Evolutionary conservation across 1,140 invertebrate species (phyloP).

Genomic region (Penaeus chinensis): DNA sequence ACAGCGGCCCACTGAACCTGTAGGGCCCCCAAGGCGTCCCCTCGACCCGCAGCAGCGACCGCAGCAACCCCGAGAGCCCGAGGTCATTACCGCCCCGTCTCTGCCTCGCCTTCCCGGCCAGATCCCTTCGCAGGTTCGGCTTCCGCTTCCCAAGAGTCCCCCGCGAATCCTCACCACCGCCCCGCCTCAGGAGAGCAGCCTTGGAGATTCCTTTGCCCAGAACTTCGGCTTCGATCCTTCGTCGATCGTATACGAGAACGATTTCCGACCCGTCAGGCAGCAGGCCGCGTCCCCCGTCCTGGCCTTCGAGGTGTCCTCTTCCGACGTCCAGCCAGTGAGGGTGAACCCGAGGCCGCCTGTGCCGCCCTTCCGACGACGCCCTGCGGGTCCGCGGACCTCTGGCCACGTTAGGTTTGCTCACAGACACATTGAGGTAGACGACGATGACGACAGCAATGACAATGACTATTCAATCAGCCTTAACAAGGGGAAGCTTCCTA

Average conservation of each 20-base stretch:
- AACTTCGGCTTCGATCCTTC: slow-evolving; percentile 81
- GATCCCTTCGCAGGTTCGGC: not conserved
- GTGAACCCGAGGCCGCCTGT: slow-evolving; percentile 11
- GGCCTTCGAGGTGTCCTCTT: slow-evolving; percentile 55
- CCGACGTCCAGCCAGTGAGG: slow-evolving; percentile 26
- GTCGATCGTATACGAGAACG: slow-evolving; percentile 83
- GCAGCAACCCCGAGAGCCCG: slow-evolving; percentile 41
- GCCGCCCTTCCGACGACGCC: not conserved
- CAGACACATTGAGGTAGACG: slow-evolving; percentile 67
- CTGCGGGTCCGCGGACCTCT: slow-evolving; percentile 32
- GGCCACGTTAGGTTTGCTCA: slow-evolving; percentile 32
- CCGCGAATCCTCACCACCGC: not conserved
- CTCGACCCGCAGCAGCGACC: slow-evolving; percentile 69
- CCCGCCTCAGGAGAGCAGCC: not conserved
- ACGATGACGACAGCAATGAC: slow-evolving; percentile 67
- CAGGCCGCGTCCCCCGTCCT: slow-evolving; percentile 31
- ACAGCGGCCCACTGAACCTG: too few species aligned
- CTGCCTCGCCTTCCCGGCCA: slow-evolving; percentile 28
- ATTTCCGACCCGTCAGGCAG: slow-evolving; percentile 80
- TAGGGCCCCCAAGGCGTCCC: not conserved
- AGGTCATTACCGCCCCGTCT: slow-evolving; percentile 41
- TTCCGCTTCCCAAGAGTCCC: not conserved
- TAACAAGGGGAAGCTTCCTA: not conserved
- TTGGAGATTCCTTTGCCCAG: slow-evolving; percentile 9
- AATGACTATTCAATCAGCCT: not conserved